These are phyloP conservation scores for Tonatia bakeri DNA, from an alignment of 2,113 vertebrate species.

Conservation along the genomic window DNA sequence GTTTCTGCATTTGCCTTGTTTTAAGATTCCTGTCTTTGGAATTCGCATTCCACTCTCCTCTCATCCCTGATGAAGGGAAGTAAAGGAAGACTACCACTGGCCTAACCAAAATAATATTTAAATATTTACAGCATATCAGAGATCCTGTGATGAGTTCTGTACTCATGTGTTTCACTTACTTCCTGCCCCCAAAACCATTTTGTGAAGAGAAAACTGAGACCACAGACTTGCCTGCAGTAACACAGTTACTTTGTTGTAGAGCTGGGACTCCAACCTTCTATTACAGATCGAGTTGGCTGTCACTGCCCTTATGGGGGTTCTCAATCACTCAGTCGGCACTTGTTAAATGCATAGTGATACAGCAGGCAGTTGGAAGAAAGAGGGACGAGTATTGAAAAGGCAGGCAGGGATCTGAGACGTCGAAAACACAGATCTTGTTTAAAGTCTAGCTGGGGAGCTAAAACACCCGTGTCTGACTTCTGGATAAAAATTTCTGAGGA, in stretches of 20 bases:
- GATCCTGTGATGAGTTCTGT: too few species aligned
- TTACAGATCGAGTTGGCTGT: background rate
- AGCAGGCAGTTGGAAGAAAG: background rate
- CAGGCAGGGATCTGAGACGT: background rate
- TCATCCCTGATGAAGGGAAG: background rate
- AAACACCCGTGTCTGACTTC: background rate
- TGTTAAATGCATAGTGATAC: background rate
- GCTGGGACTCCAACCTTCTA: background rate
- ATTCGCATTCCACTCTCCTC: background rate
- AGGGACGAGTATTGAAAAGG: background rate
- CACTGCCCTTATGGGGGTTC: background rate
- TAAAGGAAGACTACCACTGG: background rate
- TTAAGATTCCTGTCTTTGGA: slow-evolving; percentile 3
- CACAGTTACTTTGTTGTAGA: background rate
- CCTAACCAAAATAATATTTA: slow-evolving; percentile 3
- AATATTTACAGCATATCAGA: background rate
- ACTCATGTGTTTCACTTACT: background rate
- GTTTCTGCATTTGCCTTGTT: background rate
- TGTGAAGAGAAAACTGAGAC: background rate
- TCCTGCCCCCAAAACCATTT: background rate
- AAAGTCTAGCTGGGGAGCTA: background rate
- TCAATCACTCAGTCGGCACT: background rate
- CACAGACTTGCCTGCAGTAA: background rate
- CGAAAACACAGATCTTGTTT: background rate
- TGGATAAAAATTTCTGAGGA: background rate